Base-by-base conservation (phyloP, 2,888 invertebrate species). In the Rhamnusium bicolor region DNA sequence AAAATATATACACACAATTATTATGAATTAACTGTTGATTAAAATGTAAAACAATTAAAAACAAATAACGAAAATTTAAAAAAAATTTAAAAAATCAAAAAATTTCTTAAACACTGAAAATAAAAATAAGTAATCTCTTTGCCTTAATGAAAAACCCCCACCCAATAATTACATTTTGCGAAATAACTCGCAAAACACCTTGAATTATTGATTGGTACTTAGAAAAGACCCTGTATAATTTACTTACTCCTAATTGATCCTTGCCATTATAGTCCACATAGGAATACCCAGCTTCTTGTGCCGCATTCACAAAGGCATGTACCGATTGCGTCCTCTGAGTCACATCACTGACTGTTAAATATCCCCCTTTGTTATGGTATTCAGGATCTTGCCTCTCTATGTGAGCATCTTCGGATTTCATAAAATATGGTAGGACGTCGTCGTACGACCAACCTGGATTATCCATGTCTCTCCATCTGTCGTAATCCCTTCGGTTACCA, bases 181-280 rank as follows among this genome's bases (percentile, higher is more conserved):
- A n/a, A n/a, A n/a, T n/a, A n/a, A n/a, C n/a, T n/a, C n/a, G n/a
- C n/a, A n/a, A n/a, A n/a, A n/a, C n/a, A n/a, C n/a, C n/a, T n/a
- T n/a, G n/a, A n/a, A n/a, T n/a, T n/a, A n/a, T n/a, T n/a, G n/a
- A n/a, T n/a, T n/a, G n/a, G n/a, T n/a, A n/a, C n/a, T n/a, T n/a
- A n/a, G n/a, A 51, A 7, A 74, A 74, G n/a, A 1, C 19, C 14
- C 7, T 14, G 46, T 8, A 4, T 8, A 32, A 32, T 1, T 32
- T 8, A 1, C 40, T 88, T 65, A 83, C 93, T 2, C 94, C 94
- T 77, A 92, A 82, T 80, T 91, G 90, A 6, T 91, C 87, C 29
- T 91, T 90, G 0, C 90, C 91, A 81, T 94, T 94, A 84, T 94
- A 93, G 84, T 95, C 95, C 10, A 92, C 89, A 56, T 92, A 91